phyloP scores from a whole-genome alignment of 2,113 vertebrate species.

The Rattus norvegicus region GRCr8 NC_086024.1:50218501-50219000 shows the following conservation, averaged over 20 bases:
- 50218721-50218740: background rate
- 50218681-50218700: background rate
- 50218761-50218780: background rate
- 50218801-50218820: no score
- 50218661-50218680: background rate
- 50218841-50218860: background rate
- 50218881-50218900: fast-evolving
- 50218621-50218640: background rate
- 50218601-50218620: background rate
- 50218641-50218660: background rate
- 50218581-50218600: background rate
- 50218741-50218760: background rate
- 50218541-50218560: background rate
- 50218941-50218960: background rate
- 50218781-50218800: background rate
- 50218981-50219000: background rate
- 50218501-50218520: background rate
- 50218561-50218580: background rate
- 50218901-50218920: background rate
- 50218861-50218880: fast-evolving
- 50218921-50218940: no score
- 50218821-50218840: background rate
- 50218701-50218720: background rate
- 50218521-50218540: background rate
- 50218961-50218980: background rate